phyloP scores from a whole-genome alignment of 2,888 invertebrate species.

The Pegoplata infirma region DNA sequence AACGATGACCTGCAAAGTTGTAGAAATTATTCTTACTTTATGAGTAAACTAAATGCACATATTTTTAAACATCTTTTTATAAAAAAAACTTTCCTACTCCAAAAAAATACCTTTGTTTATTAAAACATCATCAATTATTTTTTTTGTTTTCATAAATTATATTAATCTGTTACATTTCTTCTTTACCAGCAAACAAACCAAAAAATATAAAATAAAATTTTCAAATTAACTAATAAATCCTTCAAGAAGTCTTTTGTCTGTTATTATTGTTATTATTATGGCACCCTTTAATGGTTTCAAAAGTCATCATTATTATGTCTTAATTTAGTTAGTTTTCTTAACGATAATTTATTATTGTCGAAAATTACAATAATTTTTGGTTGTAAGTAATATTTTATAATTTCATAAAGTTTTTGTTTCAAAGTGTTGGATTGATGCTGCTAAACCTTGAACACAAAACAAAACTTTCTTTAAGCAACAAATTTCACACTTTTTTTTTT shows the following conservation, averaged over 20 bases:
- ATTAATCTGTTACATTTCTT: neutral
- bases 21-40: too few relatives aligned
- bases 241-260: constrained; percentile 32
- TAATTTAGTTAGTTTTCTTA: constrained; percentile 45
- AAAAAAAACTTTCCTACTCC: too few relatives aligned
- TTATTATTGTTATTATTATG: constrained; percentile 30
- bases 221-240: constrained; percentile 45
- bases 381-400: constrained; percentile 30
- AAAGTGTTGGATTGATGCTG: neutral
- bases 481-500: constrained; percentile 54
- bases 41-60: too few relatives aligned
- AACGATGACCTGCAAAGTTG: too few relatives aligned
- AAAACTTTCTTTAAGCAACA: neutral
- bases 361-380: constrained; percentile 58
- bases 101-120: too few relatives aligned
- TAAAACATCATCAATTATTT: neutral
- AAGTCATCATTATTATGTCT: constrained; percentile 62
- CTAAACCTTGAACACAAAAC: constrained; percentile 1
- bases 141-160: too few relatives aligned
- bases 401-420: neutral
- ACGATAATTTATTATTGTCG: constrained; percentile 55
- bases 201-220: neutral
- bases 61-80: too few relatives aligned
- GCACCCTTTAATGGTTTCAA: constrained; percentile 47
- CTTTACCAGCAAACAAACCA: neutral